These are phyloP conservation scores for Ramphastos sulfuratus DNA, from an alignment of 2,113 vertebrate genomes.

Conservation along the genomic window DNA sequence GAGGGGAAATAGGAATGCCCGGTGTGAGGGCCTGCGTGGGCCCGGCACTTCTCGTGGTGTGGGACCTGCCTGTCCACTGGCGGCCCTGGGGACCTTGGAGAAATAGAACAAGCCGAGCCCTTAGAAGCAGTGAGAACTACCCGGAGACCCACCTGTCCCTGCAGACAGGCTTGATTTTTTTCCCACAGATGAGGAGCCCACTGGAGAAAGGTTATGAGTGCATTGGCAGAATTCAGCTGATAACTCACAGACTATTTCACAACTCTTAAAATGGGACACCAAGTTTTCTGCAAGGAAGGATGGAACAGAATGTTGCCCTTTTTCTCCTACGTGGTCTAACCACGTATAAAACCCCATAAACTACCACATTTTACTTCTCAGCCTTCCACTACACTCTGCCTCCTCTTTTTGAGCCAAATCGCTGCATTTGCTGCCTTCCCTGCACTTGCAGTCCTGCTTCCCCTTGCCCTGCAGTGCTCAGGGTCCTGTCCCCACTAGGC, in stretches of 20 bases:
- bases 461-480: rapidly evolving
- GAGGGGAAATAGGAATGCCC: rapidly evolving
- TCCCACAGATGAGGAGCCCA: rapidly evolving
- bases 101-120: background rate
- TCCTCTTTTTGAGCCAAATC: background rate
- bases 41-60: background rate
- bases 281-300: background rate
- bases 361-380: background rate
- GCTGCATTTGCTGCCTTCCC: background rate
- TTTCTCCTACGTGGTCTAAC: background rate
- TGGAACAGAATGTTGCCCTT: rapidly evolving
- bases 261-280: background rate
- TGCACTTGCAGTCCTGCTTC: background rate
- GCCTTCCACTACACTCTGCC: background rate
- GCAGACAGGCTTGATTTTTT: background rate
- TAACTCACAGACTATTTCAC: background rate
- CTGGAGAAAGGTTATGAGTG: background rate
- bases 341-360: background rate
- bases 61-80: background rate
- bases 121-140: background rate
- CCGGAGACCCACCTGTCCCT: background rate
- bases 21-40: background rate
- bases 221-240: background rate
- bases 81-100: background rate
- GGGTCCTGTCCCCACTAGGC: rapidly evolving